Percentiles rank a stretch among this genome's conserved stretches.
Conservation (phyloP, 2,113 vertebrate genomes). For the Calidris pygmaea region DNA sequence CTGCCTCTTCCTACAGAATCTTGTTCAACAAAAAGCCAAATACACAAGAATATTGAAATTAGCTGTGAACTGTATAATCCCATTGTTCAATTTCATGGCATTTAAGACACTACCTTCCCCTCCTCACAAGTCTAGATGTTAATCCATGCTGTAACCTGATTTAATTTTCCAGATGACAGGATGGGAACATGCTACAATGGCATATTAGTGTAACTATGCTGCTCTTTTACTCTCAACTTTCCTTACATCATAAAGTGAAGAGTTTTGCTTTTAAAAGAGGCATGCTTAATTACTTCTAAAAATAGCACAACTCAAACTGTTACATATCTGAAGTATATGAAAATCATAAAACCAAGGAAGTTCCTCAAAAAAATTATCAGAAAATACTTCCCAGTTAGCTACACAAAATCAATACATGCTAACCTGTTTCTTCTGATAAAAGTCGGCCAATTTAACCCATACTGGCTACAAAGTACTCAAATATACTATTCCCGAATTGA, state of each 20-base stretch:
- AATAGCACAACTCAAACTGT: neutral
- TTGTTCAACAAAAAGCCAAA: constrained; percentile 62
- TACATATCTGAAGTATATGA: neutral
- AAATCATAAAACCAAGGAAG: neutral
- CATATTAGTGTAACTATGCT: constrained; percentile 48
- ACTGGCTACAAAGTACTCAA: neutral
- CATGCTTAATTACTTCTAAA: neutral
- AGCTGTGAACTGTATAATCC: constrained; percentile 78
- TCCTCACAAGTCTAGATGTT: constrained; percentile 70
- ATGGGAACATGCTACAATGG: constrained; percentile 76
- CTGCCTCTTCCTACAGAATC: constrained; percentile 11
- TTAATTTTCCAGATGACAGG: constrained; percentile 84
- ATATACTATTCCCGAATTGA: neutral
- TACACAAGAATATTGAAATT: constrained; percentile 71
- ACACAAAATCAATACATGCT: neutral
- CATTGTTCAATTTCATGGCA: constrained; percentile 86
- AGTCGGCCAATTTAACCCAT: neutral
- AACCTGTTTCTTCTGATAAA: neutral
- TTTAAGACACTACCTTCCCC: constrained; percentile 77
- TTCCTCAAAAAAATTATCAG: neutral
- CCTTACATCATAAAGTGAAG: neutral
- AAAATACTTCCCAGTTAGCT: neutral
- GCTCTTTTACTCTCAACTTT: constrained; percentile 66
- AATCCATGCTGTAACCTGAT: constrained; percentile 79
- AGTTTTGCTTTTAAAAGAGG: constrained; percentile 13